These are phyloP conservation scores for Orchestes rusci DNA, from an alignment of 2,888 invertebrate genomes.

Conservation along the genomic window DNA sequence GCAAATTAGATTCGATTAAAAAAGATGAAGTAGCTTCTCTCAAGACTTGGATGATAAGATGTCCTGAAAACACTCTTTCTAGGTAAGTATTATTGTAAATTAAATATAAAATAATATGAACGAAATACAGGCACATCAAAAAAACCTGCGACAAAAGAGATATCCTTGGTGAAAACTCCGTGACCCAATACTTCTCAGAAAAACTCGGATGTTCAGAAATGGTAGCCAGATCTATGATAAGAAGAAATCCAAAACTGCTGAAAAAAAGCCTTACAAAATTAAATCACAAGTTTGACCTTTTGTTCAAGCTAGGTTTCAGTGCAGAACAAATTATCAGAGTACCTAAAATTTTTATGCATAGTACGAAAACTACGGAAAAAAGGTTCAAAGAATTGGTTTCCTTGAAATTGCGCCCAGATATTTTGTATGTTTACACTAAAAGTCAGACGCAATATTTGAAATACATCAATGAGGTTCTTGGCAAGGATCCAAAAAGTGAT, in stretches of 20 bases:
- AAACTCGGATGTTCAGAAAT: conserved; percentile 39
- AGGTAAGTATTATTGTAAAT: conserved; percentile 35
- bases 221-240: conserved; percentile 35
- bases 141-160: conserved; percentile 38
- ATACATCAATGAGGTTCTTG: too few relatives aligned
- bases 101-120: neutral
- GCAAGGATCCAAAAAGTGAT: too few relatives aligned
- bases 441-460: conserved; percentile 39
- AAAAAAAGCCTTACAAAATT: conserved; percentile 42
- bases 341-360: conserved; percentile 44
- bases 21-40: conserved; percentile 36
- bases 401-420: conserved; percentile 33
- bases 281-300: conserved; percentile 43
- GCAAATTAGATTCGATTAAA: conserved; percentile 37
- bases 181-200: conserved; percentile 42
- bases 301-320: conserved; percentile 41
- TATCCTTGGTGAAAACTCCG: conserved; percentile 40
- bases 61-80: conserved; percentile 36
- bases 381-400: conserved; percentile 38
- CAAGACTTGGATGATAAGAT: conserved; percentile 48
- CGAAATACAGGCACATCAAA: conserved; percentile 37
- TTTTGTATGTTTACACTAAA: conserved; percentile 39
- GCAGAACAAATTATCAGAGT: conserved; percentile 39
- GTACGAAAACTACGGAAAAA: conserved; percentile 40
- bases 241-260: conserved; percentile 40